Evolutionary conservation across 2,888 invertebrate species (phyloP).

Genomic region (Cerastis rubricosa): DNA sequence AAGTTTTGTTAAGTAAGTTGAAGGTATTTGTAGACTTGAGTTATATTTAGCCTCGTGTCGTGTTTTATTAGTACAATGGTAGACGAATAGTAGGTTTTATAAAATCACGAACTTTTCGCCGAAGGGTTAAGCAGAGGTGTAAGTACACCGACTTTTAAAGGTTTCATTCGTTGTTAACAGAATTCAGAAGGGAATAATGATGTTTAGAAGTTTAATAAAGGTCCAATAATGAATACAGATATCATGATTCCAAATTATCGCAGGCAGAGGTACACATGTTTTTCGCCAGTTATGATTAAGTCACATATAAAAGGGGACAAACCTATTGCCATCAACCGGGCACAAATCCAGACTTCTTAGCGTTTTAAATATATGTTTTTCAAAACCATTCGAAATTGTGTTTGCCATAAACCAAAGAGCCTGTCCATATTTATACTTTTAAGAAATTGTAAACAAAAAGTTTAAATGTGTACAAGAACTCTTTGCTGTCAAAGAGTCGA

Average conservation of each 20-base stretch:
- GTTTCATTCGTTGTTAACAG: background rate
- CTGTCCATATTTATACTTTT: background rate
- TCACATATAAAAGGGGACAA: background rate
- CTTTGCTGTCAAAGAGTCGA: conserved; percentile 33
- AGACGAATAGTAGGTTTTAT: background rate
- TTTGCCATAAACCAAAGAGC: background rate
- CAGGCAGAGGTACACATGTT: background rate
- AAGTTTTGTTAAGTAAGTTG: conserved; percentile 21
- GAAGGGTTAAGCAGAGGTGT: background rate
- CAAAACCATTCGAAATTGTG: background rate
- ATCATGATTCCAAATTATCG: background rate
- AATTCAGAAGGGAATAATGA: background rate
- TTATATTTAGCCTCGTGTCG: conserved; percentile 1
- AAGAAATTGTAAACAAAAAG: conserved; percentile 13
- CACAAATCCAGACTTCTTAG: background rate
- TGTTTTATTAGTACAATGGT: background rate
- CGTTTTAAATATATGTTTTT: background rate
- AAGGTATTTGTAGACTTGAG: conserved; percentile 17
- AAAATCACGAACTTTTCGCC: background rate
- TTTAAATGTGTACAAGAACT: conserved; percentile 7
- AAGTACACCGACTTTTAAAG: background rate
- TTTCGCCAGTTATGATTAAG: background rate
- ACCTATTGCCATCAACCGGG: background rate
- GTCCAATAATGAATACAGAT: background rate
- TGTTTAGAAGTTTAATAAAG: background rate